Evolutionary conservation across 1,140 invertebrate species (phyloP).

Genomic region (Hestina assimilis): DNA sequence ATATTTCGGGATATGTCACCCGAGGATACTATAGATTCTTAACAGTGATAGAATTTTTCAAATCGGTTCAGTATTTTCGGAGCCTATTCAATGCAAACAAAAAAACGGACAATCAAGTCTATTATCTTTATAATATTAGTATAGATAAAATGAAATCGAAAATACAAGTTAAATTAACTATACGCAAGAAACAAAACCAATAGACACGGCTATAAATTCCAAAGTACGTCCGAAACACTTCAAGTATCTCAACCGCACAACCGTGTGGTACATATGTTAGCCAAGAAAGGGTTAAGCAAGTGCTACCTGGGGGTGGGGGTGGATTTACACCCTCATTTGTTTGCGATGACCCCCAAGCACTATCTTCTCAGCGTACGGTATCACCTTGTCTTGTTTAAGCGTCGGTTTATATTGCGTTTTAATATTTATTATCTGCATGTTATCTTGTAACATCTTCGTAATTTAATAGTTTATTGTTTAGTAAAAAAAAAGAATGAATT

Average conservation of each 20-base stretch:
- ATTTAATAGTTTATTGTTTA: too few species aligned
- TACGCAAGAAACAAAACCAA: slow-evolving; percentile 63
- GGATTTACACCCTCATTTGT: slow-evolving; percentile 76
- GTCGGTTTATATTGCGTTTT: slow-evolving; percentile 38
- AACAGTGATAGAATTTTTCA: too few species aligned
- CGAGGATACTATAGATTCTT: too few species aligned
- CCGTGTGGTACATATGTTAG: slow-evolving; percentile 64
- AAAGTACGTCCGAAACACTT: slow-evolving; percentile 70
- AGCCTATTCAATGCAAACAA: not conserved
- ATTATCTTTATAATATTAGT: too few species aligned
- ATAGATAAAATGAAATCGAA: too few species aligned
- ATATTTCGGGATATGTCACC: too few species aligned
- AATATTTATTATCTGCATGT: not conserved
- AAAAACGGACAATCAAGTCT: too few species aligned
- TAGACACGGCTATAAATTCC: slow-evolving; percentile 68
- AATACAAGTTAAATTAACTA: slow-evolving; percentile 24
- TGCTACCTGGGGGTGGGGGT: slow-evolving; percentile 51
- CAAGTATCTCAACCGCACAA: slow-evolving; percentile 63
- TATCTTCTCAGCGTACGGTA: slow-evolving; percentile 60
- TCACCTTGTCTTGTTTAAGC: slow-evolving; percentile 50
- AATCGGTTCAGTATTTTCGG: too few species aligned
- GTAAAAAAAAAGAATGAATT: too few species aligned
- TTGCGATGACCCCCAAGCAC: slow-evolving; percentile 72
- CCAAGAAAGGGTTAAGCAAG: slow-evolving; percentile 73
- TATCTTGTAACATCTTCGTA: slow-evolving; percentile 28